phyloP scores from a whole-genome alignment of 2,888 invertebrate genomes.

The Sinodicranocentrus sp. region DNA sequence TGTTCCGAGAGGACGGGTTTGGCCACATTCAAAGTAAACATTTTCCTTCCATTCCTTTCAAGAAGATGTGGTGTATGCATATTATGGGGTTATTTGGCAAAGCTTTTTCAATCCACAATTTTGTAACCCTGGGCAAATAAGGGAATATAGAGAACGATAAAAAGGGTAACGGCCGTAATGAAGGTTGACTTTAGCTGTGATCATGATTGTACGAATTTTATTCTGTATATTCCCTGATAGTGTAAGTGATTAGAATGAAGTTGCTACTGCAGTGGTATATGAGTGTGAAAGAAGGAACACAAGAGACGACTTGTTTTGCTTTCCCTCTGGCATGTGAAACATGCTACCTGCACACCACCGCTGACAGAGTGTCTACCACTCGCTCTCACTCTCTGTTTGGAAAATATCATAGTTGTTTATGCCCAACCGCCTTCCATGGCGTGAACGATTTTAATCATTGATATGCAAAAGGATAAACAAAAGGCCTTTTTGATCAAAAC shows the following conservation, averaged over 20 bases:
- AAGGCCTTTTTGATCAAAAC: constrained; percentile 55
- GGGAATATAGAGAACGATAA: constrained; percentile 18
- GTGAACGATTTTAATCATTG: constrained; percentile 69
- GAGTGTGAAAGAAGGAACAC: not conserved
- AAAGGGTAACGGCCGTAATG: constrained; percentile 56
- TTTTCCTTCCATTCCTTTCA: not conserved
- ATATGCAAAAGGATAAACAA: constrained; percentile 52
- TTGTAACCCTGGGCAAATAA: constrained; percentile 55
- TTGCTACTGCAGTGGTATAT: not conserved
- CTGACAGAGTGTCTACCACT: constrained; percentile 54
- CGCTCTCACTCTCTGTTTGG: constrained; percentile 18
- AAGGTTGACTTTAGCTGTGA: constrained; percentile 33
- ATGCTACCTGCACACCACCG: constrained; percentile 47
- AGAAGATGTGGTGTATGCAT: too few species aligned
- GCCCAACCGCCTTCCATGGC: constrained; percentile 51
- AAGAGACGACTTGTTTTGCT: constrained; percentile 47
- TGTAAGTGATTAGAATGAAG: constrained; percentile 54
- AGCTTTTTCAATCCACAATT: not conserved
- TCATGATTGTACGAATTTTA: constrained; percentile 19
- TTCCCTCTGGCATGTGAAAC: constrained; percentile 51
- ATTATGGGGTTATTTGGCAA: too few species aligned
- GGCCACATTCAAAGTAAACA: constrained; percentile 46
- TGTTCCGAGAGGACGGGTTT: not conserved
- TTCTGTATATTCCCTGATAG: constrained; percentile 40
- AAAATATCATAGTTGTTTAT: constrained; percentile 59